Conservation (phyloP, 2,888 invertebrate species). For the Aphodius granarius region DNA sequence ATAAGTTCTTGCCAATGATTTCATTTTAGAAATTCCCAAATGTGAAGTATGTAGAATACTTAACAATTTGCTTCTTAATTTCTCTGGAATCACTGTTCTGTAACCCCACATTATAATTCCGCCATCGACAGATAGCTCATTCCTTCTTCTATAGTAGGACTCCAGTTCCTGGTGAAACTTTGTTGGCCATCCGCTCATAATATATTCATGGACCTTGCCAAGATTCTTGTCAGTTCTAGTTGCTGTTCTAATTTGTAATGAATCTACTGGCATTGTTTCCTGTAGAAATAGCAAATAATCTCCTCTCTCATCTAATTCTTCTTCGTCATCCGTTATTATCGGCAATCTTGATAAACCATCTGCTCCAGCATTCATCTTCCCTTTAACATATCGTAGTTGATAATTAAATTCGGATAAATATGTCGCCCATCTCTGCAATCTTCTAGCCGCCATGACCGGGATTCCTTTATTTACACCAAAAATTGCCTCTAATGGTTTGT, state of each 20-base stretch:
- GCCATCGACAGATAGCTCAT: background rate
- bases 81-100: background rate
- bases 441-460: slow-evolving; percentile 42
- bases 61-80: background rate
- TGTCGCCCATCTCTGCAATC: slow-evolving; percentile 43
- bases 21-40: background rate
- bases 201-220: background rate
- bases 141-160: background rate
- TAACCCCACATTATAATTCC: slow-evolving; percentile 9
- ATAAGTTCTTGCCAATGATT: background rate
- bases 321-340: slow-evolving; percentile 14
- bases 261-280: background rate
- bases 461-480: slow-evolving; percentile 42
- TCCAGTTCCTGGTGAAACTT: background rate
- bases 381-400: slow-evolving; percentile 27
- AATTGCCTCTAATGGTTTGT: slow-evolving; percentile 41
- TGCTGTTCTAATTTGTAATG: background rate
- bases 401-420: slow-evolving; percentile 30
- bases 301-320: slow-evolving; percentile 12
- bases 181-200: background rate
- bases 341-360: slow-evolving; percentile 28
- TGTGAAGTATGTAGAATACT: background rate
- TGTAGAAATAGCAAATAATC: background rate
- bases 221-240: background rate
- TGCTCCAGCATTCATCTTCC: slow-evolving; percentile 21